Evolutionary conservation across 2,888 invertebrate genomes (phyloP).

Genomic region (Lapara coniferarum): DNA sequence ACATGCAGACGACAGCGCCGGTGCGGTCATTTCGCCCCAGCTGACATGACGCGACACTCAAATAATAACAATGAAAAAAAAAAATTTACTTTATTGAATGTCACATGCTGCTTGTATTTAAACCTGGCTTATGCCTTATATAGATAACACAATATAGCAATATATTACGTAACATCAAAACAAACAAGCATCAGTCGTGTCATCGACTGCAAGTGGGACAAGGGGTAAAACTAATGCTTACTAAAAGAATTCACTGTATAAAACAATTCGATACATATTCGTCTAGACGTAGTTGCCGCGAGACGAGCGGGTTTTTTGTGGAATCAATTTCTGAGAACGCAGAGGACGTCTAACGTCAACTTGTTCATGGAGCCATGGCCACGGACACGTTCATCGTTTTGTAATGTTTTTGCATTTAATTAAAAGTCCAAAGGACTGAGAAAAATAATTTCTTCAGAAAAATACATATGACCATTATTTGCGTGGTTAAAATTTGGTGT

Average conservation of each 20-base stretch:
- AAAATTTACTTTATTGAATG: constrained; percentile 12
- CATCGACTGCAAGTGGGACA: neutral
- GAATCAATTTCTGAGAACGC: constrained; percentile 19
- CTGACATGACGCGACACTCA: constrained; percentile 7
- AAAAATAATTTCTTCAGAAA: neutral
- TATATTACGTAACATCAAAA: neutral
- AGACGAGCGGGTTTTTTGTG: constrained; percentile 17
- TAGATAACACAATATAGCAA: neutral
- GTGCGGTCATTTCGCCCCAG: neutral
- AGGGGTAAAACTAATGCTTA: neutral
- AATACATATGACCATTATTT: neutral
- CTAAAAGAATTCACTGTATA: neutral
- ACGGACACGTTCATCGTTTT: neutral
- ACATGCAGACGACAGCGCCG: constrained; percentile 3
- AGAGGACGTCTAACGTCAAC: constrained; percentile 21
- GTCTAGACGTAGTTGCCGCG: constrained; percentile 4
- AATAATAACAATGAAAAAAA: constrained; percentile 6
- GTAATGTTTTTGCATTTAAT: neutral
- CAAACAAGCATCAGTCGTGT: neutral
- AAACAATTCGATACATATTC: constrained; percentile 17
- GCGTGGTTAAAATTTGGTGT: neutral
- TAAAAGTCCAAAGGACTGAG: neutral
- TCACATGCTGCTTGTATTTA: neutral
- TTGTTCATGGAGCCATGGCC: constrained; percentile 21
- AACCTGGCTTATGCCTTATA: neutral